phyloP scores from a whole-genome alignment of 2,113 vertebrate genomes.

The Sisor rabdophorus region DNA sequence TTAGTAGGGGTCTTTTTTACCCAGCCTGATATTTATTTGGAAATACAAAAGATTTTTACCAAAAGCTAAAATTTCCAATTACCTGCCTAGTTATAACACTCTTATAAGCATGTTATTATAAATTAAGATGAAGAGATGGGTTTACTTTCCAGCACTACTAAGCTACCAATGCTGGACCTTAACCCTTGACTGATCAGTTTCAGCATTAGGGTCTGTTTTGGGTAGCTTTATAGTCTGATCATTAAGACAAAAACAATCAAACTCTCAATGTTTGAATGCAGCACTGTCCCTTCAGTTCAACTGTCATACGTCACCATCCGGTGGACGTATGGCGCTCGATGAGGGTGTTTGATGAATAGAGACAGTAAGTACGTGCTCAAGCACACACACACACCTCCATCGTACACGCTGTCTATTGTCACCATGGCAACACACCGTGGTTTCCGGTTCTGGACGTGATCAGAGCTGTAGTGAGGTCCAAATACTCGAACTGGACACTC shows the following conservation, averaged over 20 bases:
- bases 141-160: too few relatives aligned
- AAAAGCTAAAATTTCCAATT: neutral
- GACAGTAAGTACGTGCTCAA: neutral
- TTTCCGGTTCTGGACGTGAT: neutral
- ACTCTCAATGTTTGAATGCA: too few relatives aligned
- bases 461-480: too few relatives aligned
- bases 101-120: neutral
- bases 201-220: too few relatives aligned
- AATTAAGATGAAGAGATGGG: neutral
- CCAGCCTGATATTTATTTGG: neutral
- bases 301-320: neutral
- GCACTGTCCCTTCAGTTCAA: too few relatives aligned
- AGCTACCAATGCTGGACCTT: too few relatives aligned
- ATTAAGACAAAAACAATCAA: too few relatives aligned
- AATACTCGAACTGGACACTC: too few relatives aligned
- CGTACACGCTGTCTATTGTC: neutral
- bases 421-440: neutral
- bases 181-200: too few relatives aligned
- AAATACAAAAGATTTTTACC: neutral
- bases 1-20: neutral
- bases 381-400: constrained; percentile 6
- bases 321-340: neutral
- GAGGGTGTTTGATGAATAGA: neutral
- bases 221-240: too few relatives aligned
- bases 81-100: neutral